Base-by-base conservation (phyloP, 2,888 invertebrate species). In the Tenodera sinensis region DNA sequence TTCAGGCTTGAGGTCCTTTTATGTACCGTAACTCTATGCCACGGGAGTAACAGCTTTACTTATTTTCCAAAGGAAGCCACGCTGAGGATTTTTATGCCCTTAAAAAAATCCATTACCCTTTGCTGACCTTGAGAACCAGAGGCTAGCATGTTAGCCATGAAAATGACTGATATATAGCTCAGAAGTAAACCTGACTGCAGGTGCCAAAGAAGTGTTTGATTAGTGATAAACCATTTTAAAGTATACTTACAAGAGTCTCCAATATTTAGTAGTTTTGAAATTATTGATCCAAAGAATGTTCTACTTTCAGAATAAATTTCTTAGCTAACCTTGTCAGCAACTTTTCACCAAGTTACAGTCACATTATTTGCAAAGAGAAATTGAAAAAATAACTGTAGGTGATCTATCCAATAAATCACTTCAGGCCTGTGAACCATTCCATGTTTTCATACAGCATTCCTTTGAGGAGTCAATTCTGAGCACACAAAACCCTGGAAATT, bases 341-440 rank as follows among this genome's bases (percentile, higher is more conserved):
- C 71, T 86, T 85, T 42, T 3, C 42, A 85, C 54, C 86, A 86
- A 47, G 28, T 42, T 42, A 86, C 47, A 86, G 86, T 14, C 20
- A n/a, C 27, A 25, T 86, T 27, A 86, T 71, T 86, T 86, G 28
- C 28, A 86, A 86, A 86, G 86, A 86, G 27, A 86, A 86, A 86
- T 86, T 86, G 12, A 86, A 71, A 86, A 47, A n/a, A 28, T 4
- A n/a, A 54, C 27, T 3, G 47, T 47, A 1, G 2, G n/a, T 54
- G 25, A 47, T 86, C 28, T 15, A 71, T 86, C 28, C 15, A 83
- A n/a, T 3, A 27, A 25, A n/a, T 83, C 7, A 6, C 83, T 83
- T 83, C 83, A 83, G n/a, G 83, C 27, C 30, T 83, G 83, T 83
- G 83, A 54, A 25, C 47, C 71, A 8, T 47, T 28, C 28, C 15